A percentile compares a stretch with the other conserved stretches of the same genome.
These are phyloP conservation scores for Sorex araneus DNA, from an alignment of 2,113 vertebrate species.

Conservation along the genomic window DNA sequence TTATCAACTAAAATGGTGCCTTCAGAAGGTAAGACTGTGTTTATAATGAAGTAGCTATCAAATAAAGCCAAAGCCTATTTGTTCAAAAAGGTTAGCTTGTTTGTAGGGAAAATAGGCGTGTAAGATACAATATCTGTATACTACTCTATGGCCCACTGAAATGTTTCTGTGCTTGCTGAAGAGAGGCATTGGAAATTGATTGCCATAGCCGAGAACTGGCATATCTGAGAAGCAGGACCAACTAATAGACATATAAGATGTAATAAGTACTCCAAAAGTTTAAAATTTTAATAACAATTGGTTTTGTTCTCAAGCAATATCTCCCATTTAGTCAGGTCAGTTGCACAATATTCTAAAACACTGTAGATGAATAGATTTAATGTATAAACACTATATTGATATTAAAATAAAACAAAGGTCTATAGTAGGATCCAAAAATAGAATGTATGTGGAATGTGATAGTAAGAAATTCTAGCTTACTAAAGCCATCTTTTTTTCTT, in stretches of 20 bases:
- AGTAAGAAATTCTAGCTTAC: background rate
- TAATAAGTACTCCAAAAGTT: no score
- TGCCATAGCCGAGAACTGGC: background rate
- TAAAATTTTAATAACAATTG: no score
- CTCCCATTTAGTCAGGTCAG: background rate
- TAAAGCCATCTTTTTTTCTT: background rate
- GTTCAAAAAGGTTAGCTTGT: background rate
- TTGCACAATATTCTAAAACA: background rate
- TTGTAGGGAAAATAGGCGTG: background rate
- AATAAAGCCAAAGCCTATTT: background rate
- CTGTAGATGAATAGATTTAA: no score
- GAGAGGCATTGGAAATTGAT: background rate
- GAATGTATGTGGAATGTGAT: background rate
- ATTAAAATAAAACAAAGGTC: background rate
- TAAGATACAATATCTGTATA: background rate
- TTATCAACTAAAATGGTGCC: no score
- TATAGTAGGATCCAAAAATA: background rate
- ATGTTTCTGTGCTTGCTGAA: background rate
- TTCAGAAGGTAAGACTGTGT: no score
- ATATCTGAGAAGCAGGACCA: background rate
- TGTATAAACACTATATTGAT: background rate
- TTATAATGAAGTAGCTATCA: background rate
- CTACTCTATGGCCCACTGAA: background rate
- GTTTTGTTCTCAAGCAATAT: background rate
- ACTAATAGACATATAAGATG: no score